Percentiles rank a stretch among this genome's conserved stretches.
Evolutionary conservation across 2,888 invertebrate species (phyloP).

Genomic region (Volucella inflata): DNA sequence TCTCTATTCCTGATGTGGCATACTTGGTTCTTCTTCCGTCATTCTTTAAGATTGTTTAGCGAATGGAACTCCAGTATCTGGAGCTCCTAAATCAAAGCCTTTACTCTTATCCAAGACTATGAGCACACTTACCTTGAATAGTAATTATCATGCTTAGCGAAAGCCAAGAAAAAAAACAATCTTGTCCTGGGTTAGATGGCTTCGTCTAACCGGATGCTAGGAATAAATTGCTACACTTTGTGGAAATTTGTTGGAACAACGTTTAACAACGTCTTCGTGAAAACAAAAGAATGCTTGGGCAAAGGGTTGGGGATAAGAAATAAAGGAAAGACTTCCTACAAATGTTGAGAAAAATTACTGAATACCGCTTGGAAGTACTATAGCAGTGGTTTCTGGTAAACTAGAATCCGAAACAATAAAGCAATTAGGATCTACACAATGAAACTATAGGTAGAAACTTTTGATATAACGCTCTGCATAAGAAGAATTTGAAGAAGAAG

Average conservation of each 20-base stretch:
- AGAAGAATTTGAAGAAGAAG: background rate
- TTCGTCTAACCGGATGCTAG: slow-evolving; percentile 24
- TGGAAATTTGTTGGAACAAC: slow-evolving; percentile 17
- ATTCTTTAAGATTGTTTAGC: background rate
- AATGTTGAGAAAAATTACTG: slow-evolving; percentile 1
- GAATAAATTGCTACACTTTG: slow-evolving; percentile 57
- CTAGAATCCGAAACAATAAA: slow-evolving; percentile 49
- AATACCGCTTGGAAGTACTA: background rate
- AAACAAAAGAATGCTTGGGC: no score
- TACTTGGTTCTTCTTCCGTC: background rate
- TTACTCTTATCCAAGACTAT: slow-evolving; percentile 27
- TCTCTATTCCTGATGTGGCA: slow-evolving; percentile 15
- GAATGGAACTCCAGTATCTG: background rate
- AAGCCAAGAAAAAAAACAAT: slow-evolving; percentile 7
- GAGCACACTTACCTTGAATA: slow-evolving; percentile 27
- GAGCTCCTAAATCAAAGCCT: slow-evolving; percentile 39
- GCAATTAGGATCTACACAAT: slow-evolving; percentile 63
- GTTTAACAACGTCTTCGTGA: background rate
- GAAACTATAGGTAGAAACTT: slow-evolving; percentile 54
- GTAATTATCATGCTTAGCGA: slow-evolving; percentile 38
- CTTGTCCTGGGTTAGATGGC: background rate
- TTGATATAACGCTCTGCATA: background rate
- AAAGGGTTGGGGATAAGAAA: background rate
- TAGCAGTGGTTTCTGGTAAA: background rate
- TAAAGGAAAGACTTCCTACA: slow-evolving; percentile 13